Evolutionary conservation across 2,797 vertebrate genomes (phyloP).

Genomic region (Gallinago solitaria): DNA sequence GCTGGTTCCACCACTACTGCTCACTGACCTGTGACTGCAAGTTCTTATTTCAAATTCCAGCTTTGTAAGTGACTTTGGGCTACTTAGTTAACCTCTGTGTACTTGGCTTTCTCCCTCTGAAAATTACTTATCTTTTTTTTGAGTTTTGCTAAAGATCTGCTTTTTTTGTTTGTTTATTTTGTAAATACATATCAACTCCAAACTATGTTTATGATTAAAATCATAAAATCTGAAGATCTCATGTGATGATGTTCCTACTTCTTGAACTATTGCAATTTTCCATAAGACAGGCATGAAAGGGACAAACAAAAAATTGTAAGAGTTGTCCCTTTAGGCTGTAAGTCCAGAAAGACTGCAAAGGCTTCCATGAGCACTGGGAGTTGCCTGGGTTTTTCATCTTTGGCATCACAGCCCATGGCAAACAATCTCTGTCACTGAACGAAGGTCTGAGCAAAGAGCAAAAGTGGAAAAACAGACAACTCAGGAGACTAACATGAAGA

Average conservation of each 20-base stretch:
- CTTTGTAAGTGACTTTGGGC: not conserved
- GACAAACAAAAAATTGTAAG: not conserved
- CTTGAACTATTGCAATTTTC: not conserved
- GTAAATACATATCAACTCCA: not conserved
- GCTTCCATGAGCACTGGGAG: not conserved
- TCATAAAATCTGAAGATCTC: not conserved
- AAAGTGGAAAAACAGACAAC: not conserved
- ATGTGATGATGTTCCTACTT: not conserved
- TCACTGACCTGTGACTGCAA: slow-evolving; percentile 21
- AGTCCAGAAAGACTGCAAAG: not conserved
- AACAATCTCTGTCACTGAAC: not conserved
- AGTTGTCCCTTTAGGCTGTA: not conserved
- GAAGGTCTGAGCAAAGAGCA: not conserved
- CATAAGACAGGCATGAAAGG: not conserved
- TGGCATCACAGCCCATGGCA: not conserved
- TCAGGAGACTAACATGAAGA: not conserved
- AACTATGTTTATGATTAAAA: not conserved
- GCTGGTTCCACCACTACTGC: not conserved
- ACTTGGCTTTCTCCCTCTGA: not conserved
- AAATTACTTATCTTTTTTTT: not conserved
- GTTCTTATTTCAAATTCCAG: not conserved
- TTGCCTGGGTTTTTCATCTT: not conserved
- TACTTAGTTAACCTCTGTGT: not conserved
- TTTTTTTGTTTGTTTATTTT: not conserved
- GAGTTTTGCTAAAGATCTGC: not conserved